These are phyloP conservation scores for Chelmon rostratus DNA, from an alignment of 2,797 vertebrate species.

Conservation along the genomic window DNA sequence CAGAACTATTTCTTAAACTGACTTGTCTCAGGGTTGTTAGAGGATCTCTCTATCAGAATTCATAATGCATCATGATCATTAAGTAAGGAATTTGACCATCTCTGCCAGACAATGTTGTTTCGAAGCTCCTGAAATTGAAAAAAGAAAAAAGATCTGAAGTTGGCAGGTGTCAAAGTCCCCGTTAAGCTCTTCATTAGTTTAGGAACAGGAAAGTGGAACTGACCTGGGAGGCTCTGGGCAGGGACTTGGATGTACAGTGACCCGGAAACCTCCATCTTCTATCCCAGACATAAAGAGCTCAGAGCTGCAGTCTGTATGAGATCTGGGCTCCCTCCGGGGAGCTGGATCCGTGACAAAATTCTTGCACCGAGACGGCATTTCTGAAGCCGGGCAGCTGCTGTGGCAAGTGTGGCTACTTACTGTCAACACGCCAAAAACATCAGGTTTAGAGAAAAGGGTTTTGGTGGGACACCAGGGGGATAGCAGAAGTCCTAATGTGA, in stretches of 20 bases:
- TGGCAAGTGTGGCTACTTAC: conserved; percentile 72
- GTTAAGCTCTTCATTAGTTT: conserved; percentile 56
- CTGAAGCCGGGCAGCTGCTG: conserved; percentile 78
- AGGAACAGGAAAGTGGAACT: conserved; percentile 61
- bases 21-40: not conserved
- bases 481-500: conserved; percentile 45
- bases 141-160: conserved; percentile 52
- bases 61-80: not conserved
- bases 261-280: conserved; percentile 78
- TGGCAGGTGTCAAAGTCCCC: conserved; percentile 47
- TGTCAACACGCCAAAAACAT: conserved; percentile 70
- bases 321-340: conserved; percentile 75
- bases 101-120: conserved; percentile 11
- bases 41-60: not conserved
- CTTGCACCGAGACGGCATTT: conserved; percentile 71
- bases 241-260: conserved; percentile 78
- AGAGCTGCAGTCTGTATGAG: conserved; percentile 70
- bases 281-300: conserved; percentile 79
- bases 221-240: conserved; percentile 59
- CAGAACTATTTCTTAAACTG: conserved; percentile 12
- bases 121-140: conserved; percentile 24
- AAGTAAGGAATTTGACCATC: not conserved
- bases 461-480: conserved; percentile 49
- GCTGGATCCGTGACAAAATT: conserved; percentile 80
- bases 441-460: conserved; percentile 69